Evolutionary conservation across 2,797 vertebrate species (phyloP), one percentile per base, ranked within the genome.

Genomic region (Limnodromus scolopaceus): DNA sequence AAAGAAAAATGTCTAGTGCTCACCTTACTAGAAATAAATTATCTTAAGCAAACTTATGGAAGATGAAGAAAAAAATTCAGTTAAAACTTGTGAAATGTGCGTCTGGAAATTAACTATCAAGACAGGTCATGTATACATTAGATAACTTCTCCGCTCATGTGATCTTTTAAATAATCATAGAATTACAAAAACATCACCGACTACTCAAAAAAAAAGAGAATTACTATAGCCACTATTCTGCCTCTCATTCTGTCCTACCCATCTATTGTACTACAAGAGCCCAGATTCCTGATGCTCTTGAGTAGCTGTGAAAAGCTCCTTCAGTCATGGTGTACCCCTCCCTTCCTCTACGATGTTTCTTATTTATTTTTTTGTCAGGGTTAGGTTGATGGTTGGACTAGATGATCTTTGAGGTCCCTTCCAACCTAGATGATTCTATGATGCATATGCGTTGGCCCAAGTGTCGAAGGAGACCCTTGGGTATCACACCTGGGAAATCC

Each of bases 11-110:
- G 6, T 61, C 12, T 60, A 57, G 76, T 41, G 9, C 1, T 81
- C 24, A 57, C 48, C 19, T 80, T 65, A 46, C 22, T n/a, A 48
- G 34, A 71, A 46, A 27, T 7, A 70, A 93, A 93, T 93, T 87
- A 85, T 49, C 84, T 93, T 93, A 87, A 84, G 45, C 30, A 95
- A 94, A 93, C 25, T 75, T 87, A 45, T 5, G 24, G 65, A 66
- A 9, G 1, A 49, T 19, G 7, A 78, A 92, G 32, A 19, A 87
- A 93, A 93, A 87, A 83, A 46, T 3, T 43, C 71, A 32, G 65
- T 65, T 81, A 81, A 89, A 84, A 75, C 51, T 60, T 54, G 30
- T 70, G 43, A 87, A 94, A 87, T 60, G 2, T 22, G 6, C 80
- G 39, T 74, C 64, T 68, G 89, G 81, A 92, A 87, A 96, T 87